Conservation (phyloP, 2,113 vertebrate species). For the Equus przewalskii region DNA sequence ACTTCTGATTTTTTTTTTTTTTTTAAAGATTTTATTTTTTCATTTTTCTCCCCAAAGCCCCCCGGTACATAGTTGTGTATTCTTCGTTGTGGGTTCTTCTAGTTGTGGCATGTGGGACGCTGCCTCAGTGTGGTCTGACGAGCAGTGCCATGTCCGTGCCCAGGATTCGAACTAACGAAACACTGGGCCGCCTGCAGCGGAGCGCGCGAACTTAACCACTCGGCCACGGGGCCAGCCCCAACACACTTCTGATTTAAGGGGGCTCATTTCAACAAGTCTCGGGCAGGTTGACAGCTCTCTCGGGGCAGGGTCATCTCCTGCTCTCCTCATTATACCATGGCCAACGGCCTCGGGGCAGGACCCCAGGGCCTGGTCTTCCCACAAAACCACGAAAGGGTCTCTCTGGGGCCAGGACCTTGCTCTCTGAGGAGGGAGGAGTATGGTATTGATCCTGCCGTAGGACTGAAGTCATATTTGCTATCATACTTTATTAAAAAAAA, state of each 20-base stretch:
- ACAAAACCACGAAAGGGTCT: neutral
- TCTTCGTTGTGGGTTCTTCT: no score
- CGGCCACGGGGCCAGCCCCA: no score
- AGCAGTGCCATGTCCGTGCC: no score
- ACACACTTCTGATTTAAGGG: conserved; percentile 1
- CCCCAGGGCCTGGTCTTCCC: neutral
- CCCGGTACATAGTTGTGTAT: no score
- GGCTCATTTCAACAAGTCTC: neutral
- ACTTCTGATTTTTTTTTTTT: neutral
- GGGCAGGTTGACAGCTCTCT: neutral
- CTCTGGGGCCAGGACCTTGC: neutral
- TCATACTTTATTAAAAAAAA: conserved; percentile 19
- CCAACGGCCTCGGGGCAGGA: neutral
- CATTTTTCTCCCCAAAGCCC: no score
- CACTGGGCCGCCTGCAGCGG: no score
- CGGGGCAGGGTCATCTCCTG: neutral
- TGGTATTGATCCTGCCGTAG: neutral
- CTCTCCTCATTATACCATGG: neutral
- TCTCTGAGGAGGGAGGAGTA: neutral
- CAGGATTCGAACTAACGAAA: no score
- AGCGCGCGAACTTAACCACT: no score
- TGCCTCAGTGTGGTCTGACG: no score
- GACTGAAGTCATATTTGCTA: conserved; percentile 7
- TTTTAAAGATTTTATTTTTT: no score
- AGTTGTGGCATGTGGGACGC: no score